phyloP scores from a whole-genome alignment of 2,888 invertebrate genomes.

The Romanomermis culicivorax region DNA sequence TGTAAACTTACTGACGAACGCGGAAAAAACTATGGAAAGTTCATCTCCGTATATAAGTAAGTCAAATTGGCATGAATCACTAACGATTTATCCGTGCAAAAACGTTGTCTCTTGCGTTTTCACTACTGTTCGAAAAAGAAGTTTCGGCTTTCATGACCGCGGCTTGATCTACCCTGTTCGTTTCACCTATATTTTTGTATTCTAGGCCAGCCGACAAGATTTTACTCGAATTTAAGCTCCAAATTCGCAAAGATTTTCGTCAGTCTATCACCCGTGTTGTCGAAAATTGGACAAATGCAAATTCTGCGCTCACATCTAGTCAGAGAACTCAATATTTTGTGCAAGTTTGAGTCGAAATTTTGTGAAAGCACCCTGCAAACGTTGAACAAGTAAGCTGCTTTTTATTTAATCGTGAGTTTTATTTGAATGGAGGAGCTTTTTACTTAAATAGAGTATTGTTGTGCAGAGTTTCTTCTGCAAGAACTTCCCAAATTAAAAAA shows the following conservation, averaged over 20 bases:
- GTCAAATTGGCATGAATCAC: not conserved
- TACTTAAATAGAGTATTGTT: too few species aligned
- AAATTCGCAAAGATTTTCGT: constrained; percentile 45
- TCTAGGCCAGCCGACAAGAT: constrained; percentile 43
- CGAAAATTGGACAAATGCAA: constrained; percentile 62
- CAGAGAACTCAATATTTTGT: constrained; percentile 46
- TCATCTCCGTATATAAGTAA: not conserved
- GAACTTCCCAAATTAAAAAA: too few species aligned
- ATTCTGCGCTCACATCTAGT: constrained; percentile 57
- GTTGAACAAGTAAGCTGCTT: constrained; percentile 57
- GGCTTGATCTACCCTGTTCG: too few species aligned
- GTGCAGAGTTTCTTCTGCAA: too few species aligned
- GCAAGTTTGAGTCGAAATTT: constrained; percentile 79
- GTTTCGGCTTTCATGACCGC: too few species aligned
- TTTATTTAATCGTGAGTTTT: too few species aligned
- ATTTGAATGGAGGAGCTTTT: too few species aligned
- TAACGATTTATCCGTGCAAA: too few species aligned
- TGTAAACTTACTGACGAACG: not conserved
- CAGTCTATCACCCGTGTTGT: constrained; percentile 41
- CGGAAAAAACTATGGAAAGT: not conserved
- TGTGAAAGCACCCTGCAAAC: constrained; percentile 60
- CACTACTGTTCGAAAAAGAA: too few species aligned
- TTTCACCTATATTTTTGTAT: too few species aligned
- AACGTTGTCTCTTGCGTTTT: too few species aligned
- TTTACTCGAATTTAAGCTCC: constrained; percentile 43